Conservation (phyloP, 2,797 vertebrate genomes). For the Phaenicophaeus curvirostris region DNA sequence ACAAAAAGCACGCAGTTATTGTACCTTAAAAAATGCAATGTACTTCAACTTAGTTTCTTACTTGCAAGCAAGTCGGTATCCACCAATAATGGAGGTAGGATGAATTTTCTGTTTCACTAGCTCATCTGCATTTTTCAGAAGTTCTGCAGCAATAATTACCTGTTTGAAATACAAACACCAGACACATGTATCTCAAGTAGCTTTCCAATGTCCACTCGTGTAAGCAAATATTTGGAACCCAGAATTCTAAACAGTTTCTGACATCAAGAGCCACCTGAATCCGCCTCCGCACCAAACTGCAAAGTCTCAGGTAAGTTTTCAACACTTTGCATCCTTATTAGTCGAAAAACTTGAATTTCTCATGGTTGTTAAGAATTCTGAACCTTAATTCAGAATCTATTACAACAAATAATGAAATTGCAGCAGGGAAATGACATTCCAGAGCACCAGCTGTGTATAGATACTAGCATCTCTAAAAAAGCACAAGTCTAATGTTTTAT, state of each 20-base stretch:
- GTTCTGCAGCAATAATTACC: constrained; percentile 97
- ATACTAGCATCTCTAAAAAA: not conserved
- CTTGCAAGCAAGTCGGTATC: constrained; percentile 99
- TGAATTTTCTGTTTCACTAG: constrained; percentile 98
- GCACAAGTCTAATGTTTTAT: no score
- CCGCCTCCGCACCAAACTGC: fast-evolving
- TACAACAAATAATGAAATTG: not conserved
- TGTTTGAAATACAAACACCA: constrained; percentile 51
- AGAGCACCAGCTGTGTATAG: fast-evolving
- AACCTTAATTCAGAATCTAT: not conserved
- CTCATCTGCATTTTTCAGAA: constrained; percentile 96
- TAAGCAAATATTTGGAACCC: not conserved
- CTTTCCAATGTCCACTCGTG: not conserved
- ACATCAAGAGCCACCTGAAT: not conserved
- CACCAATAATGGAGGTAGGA: constrained; percentile 96
- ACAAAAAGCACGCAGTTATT: not conserved
- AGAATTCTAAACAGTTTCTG: not conserved
- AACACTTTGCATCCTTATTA: not conserved
- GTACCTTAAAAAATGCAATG: not conserved
- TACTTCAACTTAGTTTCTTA: constrained; percentile 73
- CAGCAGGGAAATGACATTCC: not conserved
- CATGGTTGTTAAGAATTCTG: not conserved
- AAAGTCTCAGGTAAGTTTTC: not conserved
- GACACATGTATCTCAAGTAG: not conserved
- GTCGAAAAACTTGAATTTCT: not conserved